Evolutionary conservation across 2,797 vertebrate genomes (phyloP), one percentile per base, ranked within the genome.

Genomic region (Sebastes baramenuke): DNA sequence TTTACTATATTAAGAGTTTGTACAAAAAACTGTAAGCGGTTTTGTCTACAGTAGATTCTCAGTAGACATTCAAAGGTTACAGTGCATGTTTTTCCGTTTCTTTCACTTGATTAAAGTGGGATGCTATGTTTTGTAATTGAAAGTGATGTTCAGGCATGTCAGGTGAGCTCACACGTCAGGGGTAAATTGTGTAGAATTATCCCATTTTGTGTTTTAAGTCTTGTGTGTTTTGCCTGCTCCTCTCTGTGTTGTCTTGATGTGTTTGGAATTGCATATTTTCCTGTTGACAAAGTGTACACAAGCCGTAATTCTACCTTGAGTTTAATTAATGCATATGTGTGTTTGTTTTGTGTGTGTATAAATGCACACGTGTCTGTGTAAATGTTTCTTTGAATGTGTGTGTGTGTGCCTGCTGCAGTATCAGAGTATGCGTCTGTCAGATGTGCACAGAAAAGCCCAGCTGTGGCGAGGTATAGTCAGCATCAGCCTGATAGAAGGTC

Each of bases 391-490:
- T 76, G 22, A 29, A 46, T 65, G 58, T 72, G 29, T 82, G 49
- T 75, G 46, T 74, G 49, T 75, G 46, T 72, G 69, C 85, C 72
- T 77, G 67, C 66, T 96, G 92, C 97, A 99, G 97, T 96, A 95
- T 61, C 97, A 99, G 93, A 99, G 97, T 87, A 94, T 98, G 92
- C 96, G 96, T 60, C 96, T 99, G 77, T 97, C 98, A 79, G 98
- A 99, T 13, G 92, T 97, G 76, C 97, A 99, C 93, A 96, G 96
- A 90, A 99, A 98, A 84, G 93, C 97, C 54, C 98, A 99, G 83
- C 95, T 99, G n/a, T 99, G 98, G 98, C 96, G 98, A 91, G 98
- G 98, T 1, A 97, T 99, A 58, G 98, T 99, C 69, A 99, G 97
- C 92, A 94, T 99, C 84, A 98, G 96, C 38, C 94, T 99, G 61